phyloP scores from a whole-genome alignment of 2,113 vertebrate genomes.

The Microcebus jonahi region DNA sequence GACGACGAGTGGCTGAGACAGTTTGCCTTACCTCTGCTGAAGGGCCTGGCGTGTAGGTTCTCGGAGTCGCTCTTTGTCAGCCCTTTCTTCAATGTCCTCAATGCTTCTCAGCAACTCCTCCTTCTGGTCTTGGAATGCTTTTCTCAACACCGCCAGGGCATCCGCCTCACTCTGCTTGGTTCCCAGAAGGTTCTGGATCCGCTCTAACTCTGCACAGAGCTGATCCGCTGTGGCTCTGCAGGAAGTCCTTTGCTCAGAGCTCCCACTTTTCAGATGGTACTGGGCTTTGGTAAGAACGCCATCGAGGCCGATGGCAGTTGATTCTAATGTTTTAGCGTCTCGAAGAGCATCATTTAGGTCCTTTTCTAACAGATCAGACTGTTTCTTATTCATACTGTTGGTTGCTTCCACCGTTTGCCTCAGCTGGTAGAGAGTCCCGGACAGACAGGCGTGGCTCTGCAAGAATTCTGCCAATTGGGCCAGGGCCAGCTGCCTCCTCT shows the following conservation, averaged over 20 bases:
- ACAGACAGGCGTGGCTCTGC: slow-evolving; percentile 79
- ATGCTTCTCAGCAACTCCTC: slow-evolving; percentile 92
- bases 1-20: fast-evolving
- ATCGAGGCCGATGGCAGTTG: slow-evolving; percentile 89
- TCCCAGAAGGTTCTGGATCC: slow-evolving; percentile 92
- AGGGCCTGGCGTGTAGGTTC: slow-evolving; percentile 91
- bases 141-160: slow-evolving; percentile 87
- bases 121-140: slow-evolving; percentile 89
- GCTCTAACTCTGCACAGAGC: slow-evolving; percentile 88
- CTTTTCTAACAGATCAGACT: slow-evolving; percentile 88
- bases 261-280: slow-evolving; percentile 86
- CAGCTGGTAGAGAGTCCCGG: slow-evolving; percentile 83
- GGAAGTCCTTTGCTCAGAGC: slow-evolving; percentile 89
- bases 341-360: slow-evolving; percentile 84
- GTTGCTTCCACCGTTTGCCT: slow-evolving; percentile 89
- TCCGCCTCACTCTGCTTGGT: slow-evolving; percentile 96
- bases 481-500: slow-evolving; percentile 87
- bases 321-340: slow-evolving; percentile 88
- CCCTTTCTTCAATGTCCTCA: slow-evolving; percentile 90
- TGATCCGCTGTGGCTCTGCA: slow-evolving; percentile 90
- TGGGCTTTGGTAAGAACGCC: slow-evolving; percentile 92
- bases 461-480: slow-evolving; percentile 87
- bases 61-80: slow-evolving; percentile 85
- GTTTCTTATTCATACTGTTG: slow-evolving; percentile 89
- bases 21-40: slow-evolving; percentile 91